A percentile compares a stretch with the other conserved stretches of the same genome.
These are phyloP conservation scores for Graptemys geographica DNA, from an alignment of 2,797 vertebrate genomes.

Conservation along the genomic window DNA sequence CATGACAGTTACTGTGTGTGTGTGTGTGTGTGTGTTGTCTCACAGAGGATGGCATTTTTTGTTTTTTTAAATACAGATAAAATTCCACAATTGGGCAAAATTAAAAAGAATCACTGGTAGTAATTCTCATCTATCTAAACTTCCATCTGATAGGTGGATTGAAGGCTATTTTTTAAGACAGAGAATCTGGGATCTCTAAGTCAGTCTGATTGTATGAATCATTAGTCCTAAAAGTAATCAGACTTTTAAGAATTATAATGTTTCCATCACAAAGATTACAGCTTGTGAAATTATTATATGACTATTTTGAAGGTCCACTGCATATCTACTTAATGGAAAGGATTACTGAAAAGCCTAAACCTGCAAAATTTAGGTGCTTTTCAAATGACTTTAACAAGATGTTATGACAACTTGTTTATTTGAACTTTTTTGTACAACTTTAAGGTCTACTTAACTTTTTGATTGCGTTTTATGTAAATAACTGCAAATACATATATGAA, in stretches of 20 bases:
- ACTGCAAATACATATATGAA: neutral
- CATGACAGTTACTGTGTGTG: neutral
- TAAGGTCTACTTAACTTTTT: constrained; percentile 5
- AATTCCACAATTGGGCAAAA: neutral
- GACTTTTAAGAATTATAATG: neutral
- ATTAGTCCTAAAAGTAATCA: neutral
- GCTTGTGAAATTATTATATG: neutral
- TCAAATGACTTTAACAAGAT: constrained; percentile 3
- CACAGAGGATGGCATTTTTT: neutral
- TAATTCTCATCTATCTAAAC: neutral
- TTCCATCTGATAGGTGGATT: neutral
- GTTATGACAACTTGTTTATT: constrained; percentile 7
- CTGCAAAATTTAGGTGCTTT: neutral
- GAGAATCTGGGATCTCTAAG: neutral
- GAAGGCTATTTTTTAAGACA: neutral
- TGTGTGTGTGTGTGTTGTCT: neutral
- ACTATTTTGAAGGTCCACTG: constrained; percentile 1
- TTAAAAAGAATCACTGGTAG: neutral
- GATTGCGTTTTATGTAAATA: neutral
- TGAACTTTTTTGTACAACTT: constrained; percentile 31
- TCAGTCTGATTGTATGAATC: constrained; percentile 34
- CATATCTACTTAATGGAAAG: neutral
- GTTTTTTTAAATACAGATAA: neutral
- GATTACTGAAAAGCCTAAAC: neutral
- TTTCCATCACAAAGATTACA: neutral